Base-by-base conservation (phyloP, 1,140 invertebrate species). In the Brachionus paranguensis region DNA sequence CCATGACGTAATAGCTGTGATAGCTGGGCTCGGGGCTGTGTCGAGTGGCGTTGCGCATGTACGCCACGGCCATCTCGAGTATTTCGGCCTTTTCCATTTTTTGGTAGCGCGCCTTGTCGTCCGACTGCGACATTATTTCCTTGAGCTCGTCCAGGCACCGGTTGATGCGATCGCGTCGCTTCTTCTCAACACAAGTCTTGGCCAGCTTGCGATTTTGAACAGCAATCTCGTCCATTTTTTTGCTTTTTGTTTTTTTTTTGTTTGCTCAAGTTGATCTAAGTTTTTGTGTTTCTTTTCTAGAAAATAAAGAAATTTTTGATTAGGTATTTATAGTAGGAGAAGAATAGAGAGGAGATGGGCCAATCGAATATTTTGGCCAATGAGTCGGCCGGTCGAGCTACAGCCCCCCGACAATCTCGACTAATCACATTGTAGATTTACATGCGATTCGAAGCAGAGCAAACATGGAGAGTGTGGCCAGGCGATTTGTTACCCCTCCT, bases 51-150 rank as follows among this genome's bases (percentile, higher is more conserved):
- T 60, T 81, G 20, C 53, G 50, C 78, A 81, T 81, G 55, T 84
- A 84, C 7, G 14, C 20, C 8, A 84, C 84, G 37, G 84, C 68
- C 84, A 84, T 84, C 41, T 84, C 84, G n/a, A 84, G 47, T n/a
- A 84, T 84, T 78, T 84, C 84, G 17, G 84, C 84, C 37, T 84
- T 84, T 45, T 84, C 84, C 53, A 84, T 64, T 70, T 84, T 84
- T 68, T 84, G 84, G 50, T 84, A 78, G 45, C 74, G 50, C n/a
- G 84, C 72, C 37, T 47, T 78, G 14, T 84, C 84, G 33, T 84
- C 72, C 17, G 84, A 11, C 47, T 50, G 33, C 27, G 74, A 55
- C 72, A 84, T 84, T 14, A 84, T 43, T 20, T 84, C 74, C 37
- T 78, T 84, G 14, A 84, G 45, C 14, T 78, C 74, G 76, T 84